Evolutionary conservation across 1,140 invertebrate species (phyloP).

Genomic region (Stratiolaelaps scimitus): DNA sequence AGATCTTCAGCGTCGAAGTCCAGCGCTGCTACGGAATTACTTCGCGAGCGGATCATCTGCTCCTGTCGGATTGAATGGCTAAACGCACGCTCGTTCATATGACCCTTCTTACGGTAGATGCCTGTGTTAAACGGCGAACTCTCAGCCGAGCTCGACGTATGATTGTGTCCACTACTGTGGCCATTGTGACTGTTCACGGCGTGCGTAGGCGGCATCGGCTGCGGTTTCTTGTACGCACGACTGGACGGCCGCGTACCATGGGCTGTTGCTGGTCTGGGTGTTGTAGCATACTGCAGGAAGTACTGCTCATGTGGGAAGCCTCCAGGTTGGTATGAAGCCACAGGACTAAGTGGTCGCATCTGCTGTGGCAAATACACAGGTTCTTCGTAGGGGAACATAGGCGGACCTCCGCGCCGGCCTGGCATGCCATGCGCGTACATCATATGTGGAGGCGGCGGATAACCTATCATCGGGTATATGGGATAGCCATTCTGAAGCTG

Average conservation of each 20-base stretch:
- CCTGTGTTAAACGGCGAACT: constrained; percentile 70
- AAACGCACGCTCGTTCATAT: constrained; percentile 81
- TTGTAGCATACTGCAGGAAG: constrained; percentile 34
- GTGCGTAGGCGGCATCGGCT: constrained; percentile 22
- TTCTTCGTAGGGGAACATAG: constrained; percentile 43
- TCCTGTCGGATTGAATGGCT: constrained; percentile 85
- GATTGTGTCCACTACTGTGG: constrained; percentile 20
- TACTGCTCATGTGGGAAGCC: constrained; percentile 50
- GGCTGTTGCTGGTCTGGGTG: constrained; percentile 26
- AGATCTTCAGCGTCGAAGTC: constrained; percentile 34
- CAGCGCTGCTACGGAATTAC: constrained; percentile 67
- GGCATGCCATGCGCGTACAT: not conserved
- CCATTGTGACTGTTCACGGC: constrained; percentile 23
- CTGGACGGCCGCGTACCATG: constrained; percentile 22
- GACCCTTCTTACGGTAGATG: constrained; percentile 74
- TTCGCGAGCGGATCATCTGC: constrained; percentile 70
- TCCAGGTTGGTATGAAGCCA: constrained; percentile 50
- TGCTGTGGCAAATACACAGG: constrained; percentile 49
- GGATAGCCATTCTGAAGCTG: constrained; percentile 7
- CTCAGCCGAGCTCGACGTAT: constrained; percentile 31
- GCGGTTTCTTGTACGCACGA: not conserved
- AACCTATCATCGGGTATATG: constrained; percentile 17
- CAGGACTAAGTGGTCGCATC: constrained; percentile 47
- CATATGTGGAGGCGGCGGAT: constrained; percentile 4
- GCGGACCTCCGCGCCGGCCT: constrained; percentile 34